Evolutionary conservation across 2,888 invertebrate genomes (phyloP).

Genomic region (Ennomos erosarius): DNA sequence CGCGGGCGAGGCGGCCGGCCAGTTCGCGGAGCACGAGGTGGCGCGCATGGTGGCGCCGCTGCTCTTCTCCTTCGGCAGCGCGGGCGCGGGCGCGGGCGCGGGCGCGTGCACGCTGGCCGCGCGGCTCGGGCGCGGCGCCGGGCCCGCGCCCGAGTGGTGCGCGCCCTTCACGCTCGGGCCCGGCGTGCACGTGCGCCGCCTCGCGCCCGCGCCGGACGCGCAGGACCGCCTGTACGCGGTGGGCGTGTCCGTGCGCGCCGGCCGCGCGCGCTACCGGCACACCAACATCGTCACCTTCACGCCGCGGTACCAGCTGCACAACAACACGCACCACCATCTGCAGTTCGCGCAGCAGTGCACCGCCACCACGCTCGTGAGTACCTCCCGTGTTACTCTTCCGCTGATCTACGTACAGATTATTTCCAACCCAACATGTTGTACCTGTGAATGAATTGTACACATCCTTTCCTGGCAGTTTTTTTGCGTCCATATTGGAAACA

Average conservation of each 20-base stretch:
- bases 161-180: slow-evolving; percentile 94
- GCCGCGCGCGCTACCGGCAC: slow-evolving; percentile 94
- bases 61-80: slow-evolving; percentile 96
- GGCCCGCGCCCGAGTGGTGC: slow-evolving; percentile 89
- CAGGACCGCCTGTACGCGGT: slow-evolving; percentile 90
- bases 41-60: slow-evolving; percentile 97
- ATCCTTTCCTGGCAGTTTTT: too few species aligned
- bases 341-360: slow-evolving; percentile 96
- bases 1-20: slow-evolving; percentile 92
- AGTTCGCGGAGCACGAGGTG: slow-evolving; percentile 97
- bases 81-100: slow-evolving; percentile 93
- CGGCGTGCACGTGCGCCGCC: slow-evolving; percentile 89
- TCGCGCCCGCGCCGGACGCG: slow-evolving; percentile 59
- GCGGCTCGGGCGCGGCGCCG: slow-evolving; percentile 89
- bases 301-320: slow-evolving; percentile 97
- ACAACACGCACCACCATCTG: slow-evolving; percentile 91
- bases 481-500: too few species aligned
- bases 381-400: too few species aligned
- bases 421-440: too few species aligned
- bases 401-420: neutral
- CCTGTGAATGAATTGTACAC: too few species aligned
- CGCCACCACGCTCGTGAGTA: slow-evolving; percentile 88
- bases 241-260: slow-evolving; percentile 95
- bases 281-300: slow-evolving; percentile 97
- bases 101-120: slow-evolving; percentile 91